A percentile compares a stretch with the other conserved stretches of the same genome.
Conservation (phyloP, 2,797 vertebrate genomes). For the Brotula barbata region DNA sequence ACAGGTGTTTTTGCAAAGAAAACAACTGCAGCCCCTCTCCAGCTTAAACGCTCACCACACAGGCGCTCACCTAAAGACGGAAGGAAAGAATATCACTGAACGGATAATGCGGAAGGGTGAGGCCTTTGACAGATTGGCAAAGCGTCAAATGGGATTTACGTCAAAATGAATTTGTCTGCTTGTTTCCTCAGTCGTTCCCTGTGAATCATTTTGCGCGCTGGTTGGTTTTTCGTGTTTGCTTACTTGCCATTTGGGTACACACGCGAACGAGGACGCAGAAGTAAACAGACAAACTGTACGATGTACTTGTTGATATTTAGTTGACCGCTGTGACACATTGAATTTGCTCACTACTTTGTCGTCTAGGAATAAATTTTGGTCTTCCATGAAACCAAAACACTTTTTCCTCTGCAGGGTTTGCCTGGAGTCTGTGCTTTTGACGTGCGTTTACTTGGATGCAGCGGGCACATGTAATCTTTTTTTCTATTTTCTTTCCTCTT, state of each 20-base stretch:
- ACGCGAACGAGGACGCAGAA: constrained; percentile 31
- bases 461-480: constrained; percentile 18
- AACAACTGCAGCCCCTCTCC: constrained; percentile 75
- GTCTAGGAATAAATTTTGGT: constrained; percentile 38
- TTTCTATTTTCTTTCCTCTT: constrained; percentile 44
- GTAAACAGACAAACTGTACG: constrained; percentile 51
- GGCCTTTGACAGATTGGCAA: constrained; percentile 68
- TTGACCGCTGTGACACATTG: constrained; percentile 44
- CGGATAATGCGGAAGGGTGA: constrained; percentile 61
- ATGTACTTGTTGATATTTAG: constrained; percentile 54
- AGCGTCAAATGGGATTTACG: constrained; percentile 57
- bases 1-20: constrained; percentile 84
- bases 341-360: constrained; percentile 51
- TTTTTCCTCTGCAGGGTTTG: constrained; percentile 26
- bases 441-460: constrained; percentile 30
- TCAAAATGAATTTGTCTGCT: constrained; percentile 62
- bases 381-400: constrained; percentile 48
- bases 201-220: constrained; percentile 45
- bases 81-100: constrained; percentile 72
- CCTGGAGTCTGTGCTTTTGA: constrained; percentile 17
- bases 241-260: constrained; percentile 33
- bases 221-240: constrained; percentile 49
- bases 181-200: constrained; percentile 32
- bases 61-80: constrained; percentile 53
- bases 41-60: constrained; percentile 66